A percentile compares a stretch with the other conserved stretches of the same genome.
phyloP scores from a whole-genome alignment of 2,113 vertebrate species.

The Progne subis region DNA sequence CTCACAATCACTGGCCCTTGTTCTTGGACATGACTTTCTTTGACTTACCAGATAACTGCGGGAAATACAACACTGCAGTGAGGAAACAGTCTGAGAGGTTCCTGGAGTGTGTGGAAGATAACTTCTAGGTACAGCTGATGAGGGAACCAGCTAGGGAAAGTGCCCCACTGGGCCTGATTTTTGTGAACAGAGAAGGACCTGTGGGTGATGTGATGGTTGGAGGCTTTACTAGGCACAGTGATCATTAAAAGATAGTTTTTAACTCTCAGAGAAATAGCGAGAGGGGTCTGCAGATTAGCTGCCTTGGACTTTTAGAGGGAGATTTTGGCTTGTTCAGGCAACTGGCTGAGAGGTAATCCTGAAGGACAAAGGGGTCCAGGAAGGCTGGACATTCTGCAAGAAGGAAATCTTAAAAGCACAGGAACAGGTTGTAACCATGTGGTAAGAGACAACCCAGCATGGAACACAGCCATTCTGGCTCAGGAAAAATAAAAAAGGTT shows the following conservation, averaged over 20 bases:
- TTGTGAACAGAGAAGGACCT: neutral
- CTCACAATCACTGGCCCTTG: neutral
- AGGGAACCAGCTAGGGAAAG: neutral
- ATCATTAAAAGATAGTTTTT: neutral
- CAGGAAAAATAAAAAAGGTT: neutral
- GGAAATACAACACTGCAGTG: neutral
- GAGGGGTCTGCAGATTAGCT: neutral
- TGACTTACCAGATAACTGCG: neutral
- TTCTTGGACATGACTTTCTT: neutral
- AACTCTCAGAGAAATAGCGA: neutral
- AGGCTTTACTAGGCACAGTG: neutral
- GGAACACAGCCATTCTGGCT: neutral
- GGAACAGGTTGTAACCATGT: neutral
- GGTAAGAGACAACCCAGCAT: neutral
- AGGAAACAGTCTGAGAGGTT: neutral
- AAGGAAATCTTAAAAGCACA: neutral
- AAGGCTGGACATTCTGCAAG: neutral
- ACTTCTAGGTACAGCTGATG: neutral
- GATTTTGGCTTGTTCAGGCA: neutral
- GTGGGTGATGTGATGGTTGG: neutral
- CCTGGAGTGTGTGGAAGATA: neutral
- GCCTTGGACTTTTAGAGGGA: neutral
- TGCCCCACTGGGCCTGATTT: neutral
- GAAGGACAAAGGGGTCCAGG: neutral
- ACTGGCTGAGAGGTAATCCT: neutral